Base-by-base conservation (phyloP, 2,113 vertebrate genomes). In the Xiphophorus maculatus region DNA sequence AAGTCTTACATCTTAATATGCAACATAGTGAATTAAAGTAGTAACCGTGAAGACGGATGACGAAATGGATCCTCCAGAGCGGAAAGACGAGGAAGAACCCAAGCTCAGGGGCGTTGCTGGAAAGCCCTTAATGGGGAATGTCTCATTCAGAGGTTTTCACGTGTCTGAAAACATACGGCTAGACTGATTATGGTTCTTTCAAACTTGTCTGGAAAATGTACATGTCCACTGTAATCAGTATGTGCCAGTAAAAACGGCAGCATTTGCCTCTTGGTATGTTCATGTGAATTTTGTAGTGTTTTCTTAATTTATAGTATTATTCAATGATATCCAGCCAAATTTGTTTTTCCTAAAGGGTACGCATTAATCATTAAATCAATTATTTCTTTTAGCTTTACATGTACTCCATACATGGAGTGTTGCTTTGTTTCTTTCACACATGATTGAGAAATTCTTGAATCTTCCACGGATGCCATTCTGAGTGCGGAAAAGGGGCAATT, bases 1-100 rank as follows among this genome's bases (percentile, higher is more conserved):
- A 58, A 3, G 51, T 58, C 51, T 58, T n/a, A 58, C 22, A 25
- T n/a, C 25, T 58, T 58, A n/a, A 48, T 48, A 48, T 7, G 44
- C 44, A 48, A 48, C 17, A 48, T 19, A 19, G 25, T 58, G 2
- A 58, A 58, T 58, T 58, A 58, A 25, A 58, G 10, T n/a, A 10
- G 19, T 10, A 74, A 88, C 82, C 61, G 2, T 77, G 73, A 35
- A 35, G 76, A 79, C 70, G 76, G 84, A 76, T 88, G 88, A 92
- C 86, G 84, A 89, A 90, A 89, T 84, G 0, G 63, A 58, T 83
- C 64, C 81, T 85, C 87, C 63, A 60, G 70, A 69, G 87, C 69
- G 32, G 27, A 79, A 71, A 87, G 78, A 82, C 63, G 74, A 75
- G 71, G 76, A 37, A 82, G 65, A 62, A 79, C 71, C 72, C 68